Conservation (phyloP, 2,113 vertebrate genomes). For the Phalacrocorax carbo region DNA sequence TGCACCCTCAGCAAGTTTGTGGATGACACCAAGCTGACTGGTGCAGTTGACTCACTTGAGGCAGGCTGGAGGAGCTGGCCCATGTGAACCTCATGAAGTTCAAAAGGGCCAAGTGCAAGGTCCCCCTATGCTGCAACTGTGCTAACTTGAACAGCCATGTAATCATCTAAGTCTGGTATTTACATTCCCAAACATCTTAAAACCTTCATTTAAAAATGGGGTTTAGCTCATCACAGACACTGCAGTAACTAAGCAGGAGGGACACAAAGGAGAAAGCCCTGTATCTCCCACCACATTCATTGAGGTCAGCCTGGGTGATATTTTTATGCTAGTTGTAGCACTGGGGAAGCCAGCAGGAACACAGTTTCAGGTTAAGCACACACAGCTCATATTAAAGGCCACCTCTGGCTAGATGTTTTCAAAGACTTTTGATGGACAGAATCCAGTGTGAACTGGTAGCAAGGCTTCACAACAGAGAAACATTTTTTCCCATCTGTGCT, state of each 20-base stretch:
- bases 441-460: neutral
- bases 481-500: neutral
- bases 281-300: neutral
- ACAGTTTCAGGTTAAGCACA: neutral
- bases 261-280: neutral
- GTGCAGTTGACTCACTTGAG: neutral
- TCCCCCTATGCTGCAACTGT: neutral
- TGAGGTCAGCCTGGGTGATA: neutral
- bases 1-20: neutral
- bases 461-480: neutral
- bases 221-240: neutral
- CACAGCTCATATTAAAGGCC: neutral
- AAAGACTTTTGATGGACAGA: neutral
- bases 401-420: neutral
- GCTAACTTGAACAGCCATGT: neutral
- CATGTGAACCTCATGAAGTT: neutral
- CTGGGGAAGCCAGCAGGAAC: neutral
- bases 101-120: neutral
- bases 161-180: neutral
- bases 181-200: neutral
- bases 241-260: neutral
- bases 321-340: neutral
- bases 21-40: neutral
- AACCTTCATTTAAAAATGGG: neutral
- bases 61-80: neutral